phyloP scores from a whole-genome alignment of 2,113 vertebrate species.

The Oncorhynchus clarkii region DNA sequence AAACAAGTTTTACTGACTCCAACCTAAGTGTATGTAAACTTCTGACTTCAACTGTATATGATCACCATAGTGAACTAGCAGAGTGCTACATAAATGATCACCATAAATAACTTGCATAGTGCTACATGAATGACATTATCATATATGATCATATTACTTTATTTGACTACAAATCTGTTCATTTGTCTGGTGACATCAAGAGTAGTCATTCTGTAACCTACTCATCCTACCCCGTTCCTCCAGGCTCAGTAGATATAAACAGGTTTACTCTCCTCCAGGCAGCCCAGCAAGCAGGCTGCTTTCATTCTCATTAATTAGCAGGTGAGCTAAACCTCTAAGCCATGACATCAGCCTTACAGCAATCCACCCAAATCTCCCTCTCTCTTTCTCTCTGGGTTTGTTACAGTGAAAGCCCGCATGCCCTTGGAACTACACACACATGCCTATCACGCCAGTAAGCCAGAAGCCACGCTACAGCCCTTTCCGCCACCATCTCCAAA shows the following conservation, averaged over 20 bases:
- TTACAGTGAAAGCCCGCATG: slow-evolving; percentile 41
- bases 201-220: background rate
- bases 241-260: slow-evolving; percentile 17
- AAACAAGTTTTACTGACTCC: too few relatives aligned
- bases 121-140: background rate
- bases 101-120: background rate
- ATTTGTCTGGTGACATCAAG: background rate
- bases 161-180: too few relatives aligned
- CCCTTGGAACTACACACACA: slow-evolving; percentile 45
- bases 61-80: too few relatives aligned
- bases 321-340: slow-evolving; percentile 59
- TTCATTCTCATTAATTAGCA: slow-evolving; percentile 62
- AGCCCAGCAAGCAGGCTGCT: slow-evolving; percentile 18
- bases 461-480: background rate
- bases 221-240: background rate
- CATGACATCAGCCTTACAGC: slow-evolving; percentile 48
- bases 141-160: too few relatives aligned
- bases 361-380: slow-evolving; percentile 59
- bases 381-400: background rate
- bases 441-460: background rate
- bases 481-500: too few relatives aligned
- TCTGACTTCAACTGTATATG: too few relatives aligned
- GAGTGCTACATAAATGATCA: background rate
- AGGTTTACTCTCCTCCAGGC: slow-evolving; percentile 30
- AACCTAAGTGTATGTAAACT: too few relatives aligned